Evolutionary conservation across 2,113 vertebrate genomes (phyloP).

Genomic region (Semicossyphus pulcher): DNA sequence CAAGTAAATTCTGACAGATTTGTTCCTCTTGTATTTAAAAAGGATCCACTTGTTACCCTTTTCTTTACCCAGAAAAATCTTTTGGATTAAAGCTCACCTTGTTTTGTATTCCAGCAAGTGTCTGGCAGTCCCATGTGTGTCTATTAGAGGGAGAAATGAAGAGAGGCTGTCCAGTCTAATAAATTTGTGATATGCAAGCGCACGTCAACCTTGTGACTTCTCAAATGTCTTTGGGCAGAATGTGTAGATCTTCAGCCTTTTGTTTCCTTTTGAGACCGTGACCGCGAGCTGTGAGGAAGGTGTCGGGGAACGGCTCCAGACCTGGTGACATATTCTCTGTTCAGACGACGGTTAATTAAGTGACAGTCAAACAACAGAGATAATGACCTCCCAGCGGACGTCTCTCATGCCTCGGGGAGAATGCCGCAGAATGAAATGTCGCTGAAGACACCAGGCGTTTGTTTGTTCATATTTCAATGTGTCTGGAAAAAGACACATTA

Average conservation of each 20-base stretch:
- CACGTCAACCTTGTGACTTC: not conserved
- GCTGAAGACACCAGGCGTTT: constrained; percentile 24
- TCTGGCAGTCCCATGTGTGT: constrained; percentile 13
- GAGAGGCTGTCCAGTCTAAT: not conserved
- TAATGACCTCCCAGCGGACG: constrained; percentile 76
- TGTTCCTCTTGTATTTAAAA: not conserved
- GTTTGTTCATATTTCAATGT: constrained; percentile 37
- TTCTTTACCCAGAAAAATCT: not conserved
- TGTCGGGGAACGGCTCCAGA: constrained; percentile 35
- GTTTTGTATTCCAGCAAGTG: constrained; percentile 6
- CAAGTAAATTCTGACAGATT: not conserved
- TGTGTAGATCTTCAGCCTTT: constrained; percentile 1
- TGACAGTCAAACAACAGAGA: constrained; percentile 61
- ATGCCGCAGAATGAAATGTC: constrained; percentile 40
- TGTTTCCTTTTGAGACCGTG: not conserved
- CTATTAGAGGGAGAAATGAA: constrained; percentile 21
- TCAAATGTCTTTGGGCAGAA: not conserved
- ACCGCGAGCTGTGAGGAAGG: constrained; percentile 16
- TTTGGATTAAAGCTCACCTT: constrained; percentile 2
- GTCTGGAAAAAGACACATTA: constrained; percentile 13
- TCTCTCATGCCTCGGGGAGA: constrained; percentile 42
- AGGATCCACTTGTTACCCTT: not conserved
- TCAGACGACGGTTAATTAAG: constrained; percentile 59
- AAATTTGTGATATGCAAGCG: not conserved
- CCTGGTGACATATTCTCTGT: constrained; percentile 40